Base-by-base conservation (phyloP, 2,888 invertebrate genomes). In the Epinotia ramella region DNA sequence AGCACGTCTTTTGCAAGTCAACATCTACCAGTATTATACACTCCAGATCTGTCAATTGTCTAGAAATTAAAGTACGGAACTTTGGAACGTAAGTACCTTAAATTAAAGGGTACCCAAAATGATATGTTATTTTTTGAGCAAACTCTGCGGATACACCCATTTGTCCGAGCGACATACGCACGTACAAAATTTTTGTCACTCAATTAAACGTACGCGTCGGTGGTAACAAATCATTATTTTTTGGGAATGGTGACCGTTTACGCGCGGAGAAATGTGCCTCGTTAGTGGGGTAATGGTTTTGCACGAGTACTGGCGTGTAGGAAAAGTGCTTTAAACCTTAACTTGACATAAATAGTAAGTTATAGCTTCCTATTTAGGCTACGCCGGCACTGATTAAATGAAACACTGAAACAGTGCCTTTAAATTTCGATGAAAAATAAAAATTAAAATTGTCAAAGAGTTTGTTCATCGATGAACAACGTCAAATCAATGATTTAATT, bases 151-250 rank as follows among this genome's bases (percentile, higher is more conserved):
- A 73, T 68, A 57, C 53, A n/a, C 72, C 69, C 75, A 40, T 67
- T 46, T 62, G 62, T 49, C 65, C 49, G 12, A 6, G 28, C 62
- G 69, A 49, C 63, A 71, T 70, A 66, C 64, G 72, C 78, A 78
- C 79, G 79, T 83, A 86, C 85, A 83, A 84, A 85, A 91, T 88
- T 91, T 91, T 92, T 91, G 92, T 92, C 92, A 92, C 91, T 90
- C 90, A 88, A 88, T 90, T 89, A 89, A 89, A 88, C 88, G 88
- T 88, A 85, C 87, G 88, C 86, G 90, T 88, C 81, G 85, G 79
- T 86, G 82, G 89, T 89, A 89, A 92, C 93, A 93, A 93, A 93
- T 93, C 93, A 93, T 91, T 85, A 88, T 90, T 92, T 93, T 93
- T 93, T 91, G 87, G 84, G 84, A 83, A 86, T 83, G 83, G 81